Evolutionary conservation across 2,888 invertebrate species (phyloP).

Genomic region (Lasioglossum pauxillum): DNA sequence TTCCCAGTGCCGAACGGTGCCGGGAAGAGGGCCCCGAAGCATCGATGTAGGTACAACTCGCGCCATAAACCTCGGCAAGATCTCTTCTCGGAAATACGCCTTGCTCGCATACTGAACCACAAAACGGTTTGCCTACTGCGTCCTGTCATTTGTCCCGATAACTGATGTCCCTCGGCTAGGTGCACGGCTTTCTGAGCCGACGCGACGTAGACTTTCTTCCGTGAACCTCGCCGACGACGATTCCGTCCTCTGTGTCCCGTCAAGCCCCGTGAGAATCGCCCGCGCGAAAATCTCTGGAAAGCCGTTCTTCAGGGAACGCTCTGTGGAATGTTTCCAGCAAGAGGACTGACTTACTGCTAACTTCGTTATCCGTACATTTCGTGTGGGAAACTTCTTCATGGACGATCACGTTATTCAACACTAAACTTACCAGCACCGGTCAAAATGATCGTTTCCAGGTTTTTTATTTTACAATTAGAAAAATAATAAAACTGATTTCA

Average conservation of each 20-base stretch:
- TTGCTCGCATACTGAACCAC: slow-evolving; percentile 68
- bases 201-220: not conserved
- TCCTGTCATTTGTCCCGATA: slow-evolving; percentile 47
- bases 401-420: not conserved
- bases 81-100: slow-evolving; percentile 79
- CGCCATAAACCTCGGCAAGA: slow-evolving; percentile 78
- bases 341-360: not conserved
- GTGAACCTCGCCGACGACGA: slow-evolving; percentile 15
- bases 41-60: slow-evolving; percentile 78
- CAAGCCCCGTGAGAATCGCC: not conserved
- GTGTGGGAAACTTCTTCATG: not conserved
- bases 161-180: slow-evolving; percentile 14
- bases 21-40: slow-evolving; percentile 53
- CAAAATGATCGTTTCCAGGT: no score
- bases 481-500: no score
- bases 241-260: not conserved
- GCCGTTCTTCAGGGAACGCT: not conserved
- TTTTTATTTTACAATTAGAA: no score
- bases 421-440: no score
- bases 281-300: slow-evolving; percentile 1
- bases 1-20: slow-evolving; percentile 67
- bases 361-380: not conserved
- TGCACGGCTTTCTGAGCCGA: slow-evolving; percentile 20
- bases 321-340: not conserved
- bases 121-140: slow-evolving; percentile 64